Conservation (phyloP, 2,888 invertebrate species). For the Incurvaria masculella region DNA sequence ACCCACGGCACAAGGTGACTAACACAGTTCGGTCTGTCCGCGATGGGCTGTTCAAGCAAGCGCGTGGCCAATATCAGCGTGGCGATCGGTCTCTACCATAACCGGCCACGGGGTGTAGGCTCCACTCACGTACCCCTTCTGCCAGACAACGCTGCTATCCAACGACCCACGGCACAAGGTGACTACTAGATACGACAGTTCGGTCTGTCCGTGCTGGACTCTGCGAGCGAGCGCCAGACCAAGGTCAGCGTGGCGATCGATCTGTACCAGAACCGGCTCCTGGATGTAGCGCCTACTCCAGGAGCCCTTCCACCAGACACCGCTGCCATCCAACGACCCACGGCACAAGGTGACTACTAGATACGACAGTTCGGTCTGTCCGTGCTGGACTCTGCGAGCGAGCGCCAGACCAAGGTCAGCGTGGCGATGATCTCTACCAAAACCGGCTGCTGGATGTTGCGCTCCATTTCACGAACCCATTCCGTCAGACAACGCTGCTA, state of each 20-base stretch:
- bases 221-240: conserved; percentile 75
- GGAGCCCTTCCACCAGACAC: conserved; percentile 90
- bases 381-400: conserved; percentile 83
- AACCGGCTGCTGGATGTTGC: conserved; percentile 70
- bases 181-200: no score
- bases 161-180: conserved; percentile 79
- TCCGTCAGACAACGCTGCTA: conserved; percentile 86
- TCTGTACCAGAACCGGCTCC: conserved; percentile 74
- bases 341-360: conserved; percentile 61
- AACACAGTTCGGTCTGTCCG: no score
- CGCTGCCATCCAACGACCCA: conserved; percentile 87
- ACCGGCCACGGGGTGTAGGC: conserved; percentile 70
- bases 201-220: conserved; percentile 92
- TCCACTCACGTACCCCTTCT: conserved; percentile 90
- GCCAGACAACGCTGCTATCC: conserved; percentile 86
- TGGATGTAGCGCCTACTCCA: conserved; percentile 78
- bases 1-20: conserved; percentile 73
- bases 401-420: conserved; percentile 79
- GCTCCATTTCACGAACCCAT: conserved; percentile 89
- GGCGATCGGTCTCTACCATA: conserved; percentile 88
- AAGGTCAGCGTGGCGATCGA: conserved; percentile 90
- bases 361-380: no score
- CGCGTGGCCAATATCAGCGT: conserved; percentile 82
- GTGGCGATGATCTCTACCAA: conserved; percentile 90
- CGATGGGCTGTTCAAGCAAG: conserved; percentile 81